These are phyloP conservation scores for Virgularia gustaviana DNA, from an alignment of 92 coral and sea anemone genomes.

Conservation along the genomic window DNA sequence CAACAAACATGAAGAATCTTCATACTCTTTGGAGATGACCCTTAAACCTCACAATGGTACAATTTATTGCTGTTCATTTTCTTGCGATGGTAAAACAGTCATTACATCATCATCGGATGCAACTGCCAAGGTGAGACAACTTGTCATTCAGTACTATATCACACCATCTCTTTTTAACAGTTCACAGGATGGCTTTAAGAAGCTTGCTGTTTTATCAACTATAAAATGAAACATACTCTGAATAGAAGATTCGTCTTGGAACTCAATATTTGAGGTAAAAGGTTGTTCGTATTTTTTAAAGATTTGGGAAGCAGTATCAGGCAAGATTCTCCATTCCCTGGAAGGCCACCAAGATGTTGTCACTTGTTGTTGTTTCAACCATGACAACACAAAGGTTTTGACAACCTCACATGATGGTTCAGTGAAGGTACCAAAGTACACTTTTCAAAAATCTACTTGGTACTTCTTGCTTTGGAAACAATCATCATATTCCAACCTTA, in stretches of 20 bases:
- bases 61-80: constrained; percentile 74
- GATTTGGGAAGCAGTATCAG: constrained; percentile 95
- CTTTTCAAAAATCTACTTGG: too few species aligned
- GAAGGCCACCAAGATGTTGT: constrained; percentile 72
- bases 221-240: too few species aligned
- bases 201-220: not conserved
- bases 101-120: constrained; percentile 90
- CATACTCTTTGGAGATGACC: constrained; percentile 66
- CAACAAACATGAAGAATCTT: constrained; percentile 59
- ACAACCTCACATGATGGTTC: constrained; percentile 85
- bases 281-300: constrained; percentile 7
- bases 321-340: constrained; percentile 63
- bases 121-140: constrained; percentile 64
- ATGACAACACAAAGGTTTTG: constrained; percentile 59
- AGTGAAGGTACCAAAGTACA: constrained; percentile 62
- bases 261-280: too few species aligned
- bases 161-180: too few species aligned
- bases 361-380: constrained; percentile 72
- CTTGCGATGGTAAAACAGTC: constrained; percentile 74
- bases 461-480: not conserved
- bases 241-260: too few species aligned
- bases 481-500: not conserved
- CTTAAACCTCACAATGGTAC: constrained; percentile 84
- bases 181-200: too few species aligned
- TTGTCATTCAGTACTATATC: not conserved